phyloP scores from a whole-genome alignment of 1,140 invertebrate genomes.

The Triops cancriformis region DNA sequence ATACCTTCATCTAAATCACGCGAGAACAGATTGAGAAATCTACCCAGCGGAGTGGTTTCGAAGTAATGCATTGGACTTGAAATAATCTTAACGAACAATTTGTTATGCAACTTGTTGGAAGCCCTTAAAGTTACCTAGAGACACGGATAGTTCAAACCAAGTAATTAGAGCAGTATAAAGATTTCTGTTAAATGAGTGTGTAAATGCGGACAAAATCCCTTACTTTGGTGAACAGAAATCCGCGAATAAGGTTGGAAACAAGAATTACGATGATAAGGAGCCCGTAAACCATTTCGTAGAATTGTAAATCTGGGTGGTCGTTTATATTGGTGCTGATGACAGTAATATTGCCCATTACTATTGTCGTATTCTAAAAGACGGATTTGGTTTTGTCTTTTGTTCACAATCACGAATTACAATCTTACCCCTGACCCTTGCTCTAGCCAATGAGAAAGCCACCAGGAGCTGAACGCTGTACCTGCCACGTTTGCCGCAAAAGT shows the following conservation, averaged over 20 bases:
- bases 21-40: constrained; percentile 56
- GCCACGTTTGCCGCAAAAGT: constrained; percentile 51
- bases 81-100: constrained; percentile 48
- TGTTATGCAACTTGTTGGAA: constrained; percentile 52
- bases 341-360: constrained; percentile 14
- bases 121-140: constrained; percentile 49
- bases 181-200: too few species aligned
- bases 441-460: constrained; percentile 62
- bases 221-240: constrained; percentile 49
- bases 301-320: constrained; percentile 45
- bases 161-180: too few species aligned
- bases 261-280: constrained; percentile 46
- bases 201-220: constrained; percentile 12
- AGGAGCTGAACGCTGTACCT: constrained; percentile 50
- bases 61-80: constrained; percentile 49
- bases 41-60: constrained; percentile 52
- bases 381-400: not conserved
- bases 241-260: constrained; percentile 47
- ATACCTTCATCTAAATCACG: constrained; percentile 56
- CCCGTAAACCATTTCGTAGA: constrained; percentile 47
- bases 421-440: constrained; percentile 41
- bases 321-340: constrained; percentile 36
- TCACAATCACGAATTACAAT: not conserved
- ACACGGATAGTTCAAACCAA: not conserved
- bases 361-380: constrained; percentile 15